These are phyloP conservation scores for Mionectes macconnelli DNA, from an alignment of 2,113 vertebrate genomes.

Conservation along the genomic window DNA sequence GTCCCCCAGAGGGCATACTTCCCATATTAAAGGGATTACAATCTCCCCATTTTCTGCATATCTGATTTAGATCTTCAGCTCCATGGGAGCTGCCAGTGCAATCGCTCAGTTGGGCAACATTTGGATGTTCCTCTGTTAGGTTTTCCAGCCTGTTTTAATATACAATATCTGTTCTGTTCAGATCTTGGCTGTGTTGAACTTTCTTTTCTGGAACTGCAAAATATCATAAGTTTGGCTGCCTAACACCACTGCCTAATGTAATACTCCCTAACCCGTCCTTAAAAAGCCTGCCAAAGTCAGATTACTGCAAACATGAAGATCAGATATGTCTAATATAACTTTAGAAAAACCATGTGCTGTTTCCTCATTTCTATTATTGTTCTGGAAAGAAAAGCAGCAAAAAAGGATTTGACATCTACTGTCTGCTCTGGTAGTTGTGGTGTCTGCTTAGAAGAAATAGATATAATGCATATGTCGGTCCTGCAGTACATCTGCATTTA, in stretches of 20 bases:
- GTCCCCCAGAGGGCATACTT: slow-evolving; percentile 33
- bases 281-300: slow-evolving; percentile 57
- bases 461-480: background rate
- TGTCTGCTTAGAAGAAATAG: background rate
- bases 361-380: slow-evolving; percentile 35
- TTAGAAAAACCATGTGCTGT: slow-evolving; percentile 45
- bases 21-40: slow-evolving; percentile 46
- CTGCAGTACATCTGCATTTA: background rate
- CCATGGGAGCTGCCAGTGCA: background rate
- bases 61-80: slow-evolving; percentile 21
- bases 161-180: slow-evolving; percentile 54
- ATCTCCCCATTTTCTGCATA: slow-evolving; percentile 35
- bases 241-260: slow-evolving; percentile 53
- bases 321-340: slow-evolving; percentile 58
- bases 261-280: slow-evolving; percentile 49
- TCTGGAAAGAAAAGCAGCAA: slow-evolving; percentile 31
- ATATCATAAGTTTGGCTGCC: slow-evolving; percentile 55
- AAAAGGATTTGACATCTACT: slow-evolving; percentile 45
- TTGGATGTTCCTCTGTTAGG: background rate
- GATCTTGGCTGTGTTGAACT: slow-evolving; percentile 33
- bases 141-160: slow-evolving; percentile 46
- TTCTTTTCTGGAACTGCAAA: slow-evolving; percentile 60
- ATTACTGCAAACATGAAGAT: slow-evolving; percentile 64
- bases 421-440: background rate
- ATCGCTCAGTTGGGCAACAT: background rate